These are phyloP conservation scores for Nothura maculosa DNA, from an alignment of 2,797 vertebrate genomes.

Conservation along the genomic window DNA sequence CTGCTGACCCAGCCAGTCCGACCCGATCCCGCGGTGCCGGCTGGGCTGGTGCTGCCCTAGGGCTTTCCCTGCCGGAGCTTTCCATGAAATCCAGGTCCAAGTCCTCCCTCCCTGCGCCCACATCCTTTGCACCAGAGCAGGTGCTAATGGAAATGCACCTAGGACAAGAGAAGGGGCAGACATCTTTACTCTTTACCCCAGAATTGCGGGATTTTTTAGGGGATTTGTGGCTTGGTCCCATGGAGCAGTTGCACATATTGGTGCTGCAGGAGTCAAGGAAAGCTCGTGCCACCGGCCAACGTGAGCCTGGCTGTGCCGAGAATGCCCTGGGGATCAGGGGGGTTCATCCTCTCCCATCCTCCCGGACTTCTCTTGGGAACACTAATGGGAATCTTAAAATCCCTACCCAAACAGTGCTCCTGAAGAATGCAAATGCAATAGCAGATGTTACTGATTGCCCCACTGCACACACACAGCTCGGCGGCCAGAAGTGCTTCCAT, in stretches of 20 bases:
- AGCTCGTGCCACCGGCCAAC: neutral
- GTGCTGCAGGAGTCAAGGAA: neutral
- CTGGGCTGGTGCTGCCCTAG: fast-evolving
- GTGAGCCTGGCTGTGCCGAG: fast-evolving
- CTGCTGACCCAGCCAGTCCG: neutral
- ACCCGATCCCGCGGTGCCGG: fast-evolving
- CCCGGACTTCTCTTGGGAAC: neutral
- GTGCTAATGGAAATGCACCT: neutral
- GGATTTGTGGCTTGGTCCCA: neutral
- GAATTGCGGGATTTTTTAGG: neutral
- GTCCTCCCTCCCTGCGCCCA: fast-evolving
- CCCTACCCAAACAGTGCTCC: conserved; percentile 29
- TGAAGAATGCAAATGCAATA: conserved; percentile 18
- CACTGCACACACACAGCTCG: neutral
- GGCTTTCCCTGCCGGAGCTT: neutral
- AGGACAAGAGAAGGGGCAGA: neutral
- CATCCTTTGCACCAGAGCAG: neutral
- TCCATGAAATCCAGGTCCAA: neutral
- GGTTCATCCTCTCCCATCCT: neutral
- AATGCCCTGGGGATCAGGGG: neutral
- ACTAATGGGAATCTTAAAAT: neutral
- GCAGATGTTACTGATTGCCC: neutral
- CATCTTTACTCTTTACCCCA: neutral
- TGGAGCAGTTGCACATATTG: neutral
- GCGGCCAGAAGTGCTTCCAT: conserved; percentile 34